Evolutionary conservation across 1,140 invertebrate genomes (phyloP).

Genomic region (Trigoniulus corallinus): DNA sequence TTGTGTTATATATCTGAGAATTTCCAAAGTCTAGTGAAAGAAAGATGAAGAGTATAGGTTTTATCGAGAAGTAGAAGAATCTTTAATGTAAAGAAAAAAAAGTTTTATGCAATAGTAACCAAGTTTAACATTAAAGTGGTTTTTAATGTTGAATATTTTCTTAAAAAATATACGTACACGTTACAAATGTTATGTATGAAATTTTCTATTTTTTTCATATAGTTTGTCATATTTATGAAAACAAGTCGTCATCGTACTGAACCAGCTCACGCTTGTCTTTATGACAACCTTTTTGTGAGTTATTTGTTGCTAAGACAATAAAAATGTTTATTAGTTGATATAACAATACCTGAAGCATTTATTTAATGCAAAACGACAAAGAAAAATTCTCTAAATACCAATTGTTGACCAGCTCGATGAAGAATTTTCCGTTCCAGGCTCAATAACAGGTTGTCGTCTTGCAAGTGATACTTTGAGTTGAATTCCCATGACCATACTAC

Average conservation of each 20-base stretch:
- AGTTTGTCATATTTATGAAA: constrained; percentile 22
- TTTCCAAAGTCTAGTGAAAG: no score
- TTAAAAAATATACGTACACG: no score
- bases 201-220: no score
- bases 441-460: constrained; percentile 60
- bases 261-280: constrained; percentile 52
- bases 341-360: neutral
- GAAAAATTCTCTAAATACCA: constrained; percentile 28
- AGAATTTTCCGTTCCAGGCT: constrained; percentile 54
- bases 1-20: no score
- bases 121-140: no score
- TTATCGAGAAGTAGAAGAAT: no score
- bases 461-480: constrained; percentile 65
- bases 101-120: no score
- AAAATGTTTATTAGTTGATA: neutral
- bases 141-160: no score
- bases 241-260: constrained; percentile 45
- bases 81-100: no score
- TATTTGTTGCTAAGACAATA: constrained; percentile 43
- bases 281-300: constrained; percentile 59
- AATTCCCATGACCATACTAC: constrained; percentile 56
- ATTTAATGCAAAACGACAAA: neutral
- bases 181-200: no score
- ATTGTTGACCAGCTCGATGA: constrained; percentile 63
- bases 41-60: no score